These are phyloP conservation scores for Tethea ocularis DNA, from an alignment of 2,888 invertebrate species.

Conservation along the genomic window DNA sequence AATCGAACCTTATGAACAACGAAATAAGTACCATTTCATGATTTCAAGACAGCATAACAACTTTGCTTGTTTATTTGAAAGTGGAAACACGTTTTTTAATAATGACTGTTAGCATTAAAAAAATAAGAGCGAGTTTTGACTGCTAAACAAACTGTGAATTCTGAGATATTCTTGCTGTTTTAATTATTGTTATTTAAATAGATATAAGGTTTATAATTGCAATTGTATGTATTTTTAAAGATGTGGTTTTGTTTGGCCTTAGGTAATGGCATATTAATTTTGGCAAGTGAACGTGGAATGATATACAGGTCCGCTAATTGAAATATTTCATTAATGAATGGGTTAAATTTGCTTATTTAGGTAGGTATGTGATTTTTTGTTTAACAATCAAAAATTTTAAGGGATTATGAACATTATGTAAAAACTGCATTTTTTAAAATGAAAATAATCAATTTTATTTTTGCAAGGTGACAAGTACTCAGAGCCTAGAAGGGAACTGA, in stretches of 20 bases:
- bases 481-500: too few species aligned
- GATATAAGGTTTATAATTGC: neutral
- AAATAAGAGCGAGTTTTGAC: neutral
- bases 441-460: too few species aligned
- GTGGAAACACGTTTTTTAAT: neutral
- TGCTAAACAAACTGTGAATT: neutral
- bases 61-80: neutral
- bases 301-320: slow-evolving; percentile 19
- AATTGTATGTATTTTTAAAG: neutral
- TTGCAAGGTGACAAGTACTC: too few species aligned
- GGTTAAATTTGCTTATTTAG: neutral
- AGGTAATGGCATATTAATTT: slow-evolving; percentile 21
- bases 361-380: too few species aligned
- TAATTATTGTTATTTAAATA: neutral
- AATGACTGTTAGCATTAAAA: neutral
- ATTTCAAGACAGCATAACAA: neutral
- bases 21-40: slow-evolving; percentile 13
- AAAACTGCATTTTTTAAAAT: too few species aligned
- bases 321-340: slow-evolving; percentile 17
- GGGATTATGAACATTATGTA: too few species aligned
- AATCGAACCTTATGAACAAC: slow-evolving; percentile 20
- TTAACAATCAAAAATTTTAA: too few species aligned
- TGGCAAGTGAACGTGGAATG: slow-evolving; percentile 16
- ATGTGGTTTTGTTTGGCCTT: neutral
- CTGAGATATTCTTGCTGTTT: neutral